These are phyloP conservation scores for Pungitius pungitius DNA, from an alignment of 2,113 vertebrate genomes.

Conservation along the genomic window DNA sequence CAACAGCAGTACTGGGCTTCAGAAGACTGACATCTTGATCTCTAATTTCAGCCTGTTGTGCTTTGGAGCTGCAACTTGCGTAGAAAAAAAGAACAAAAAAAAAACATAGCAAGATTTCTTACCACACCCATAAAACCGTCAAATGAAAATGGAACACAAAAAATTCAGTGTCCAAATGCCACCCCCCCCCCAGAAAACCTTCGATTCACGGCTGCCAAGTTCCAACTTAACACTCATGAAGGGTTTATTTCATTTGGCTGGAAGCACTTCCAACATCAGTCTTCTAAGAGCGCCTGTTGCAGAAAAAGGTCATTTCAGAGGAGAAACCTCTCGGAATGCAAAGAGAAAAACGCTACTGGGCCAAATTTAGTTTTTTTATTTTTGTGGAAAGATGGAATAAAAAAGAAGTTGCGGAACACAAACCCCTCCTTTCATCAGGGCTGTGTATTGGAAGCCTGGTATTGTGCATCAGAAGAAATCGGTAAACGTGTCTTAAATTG, in stretches of 20 bases:
- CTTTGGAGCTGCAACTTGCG: constrained; percentile 8
- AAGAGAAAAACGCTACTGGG: constrained; percentile 35
- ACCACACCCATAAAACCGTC: constrained; percentile 74
- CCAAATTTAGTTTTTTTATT: constrained; percentile 5
- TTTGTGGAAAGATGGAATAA: constrained; percentile 10
- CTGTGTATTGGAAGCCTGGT: not conserved
- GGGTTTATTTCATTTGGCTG: constrained; percentile 83
- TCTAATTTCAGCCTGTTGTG: not conserved
- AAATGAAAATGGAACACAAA: constrained; percentile 76
- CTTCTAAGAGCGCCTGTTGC: constrained; percentile 62
- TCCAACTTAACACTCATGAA: constrained; percentile 68
- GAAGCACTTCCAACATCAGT: constrained; percentile 70
- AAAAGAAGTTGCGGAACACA: constrained; percentile 54
- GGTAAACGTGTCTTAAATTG: constrained; percentile 43
- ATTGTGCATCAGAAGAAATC: constrained; percentile 21
- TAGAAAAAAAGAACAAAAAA: constrained; percentile 27
- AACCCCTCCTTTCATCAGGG: constrained; percentile 1
- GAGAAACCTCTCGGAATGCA: constrained; percentile 54
- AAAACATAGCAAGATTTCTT: constrained; percentile 62
- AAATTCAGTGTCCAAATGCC: constrained; percentile 62
- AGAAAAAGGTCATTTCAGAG: constrained; percentile 68
- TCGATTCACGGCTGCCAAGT: constrained; percentile 73
- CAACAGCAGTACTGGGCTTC: not conserved
- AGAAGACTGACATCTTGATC: not conserved
- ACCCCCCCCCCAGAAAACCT: constrained; percentile 19